Conservation (phyloP, 2,888 invertebrate species). For the Cephus sareptanus region DNA sequence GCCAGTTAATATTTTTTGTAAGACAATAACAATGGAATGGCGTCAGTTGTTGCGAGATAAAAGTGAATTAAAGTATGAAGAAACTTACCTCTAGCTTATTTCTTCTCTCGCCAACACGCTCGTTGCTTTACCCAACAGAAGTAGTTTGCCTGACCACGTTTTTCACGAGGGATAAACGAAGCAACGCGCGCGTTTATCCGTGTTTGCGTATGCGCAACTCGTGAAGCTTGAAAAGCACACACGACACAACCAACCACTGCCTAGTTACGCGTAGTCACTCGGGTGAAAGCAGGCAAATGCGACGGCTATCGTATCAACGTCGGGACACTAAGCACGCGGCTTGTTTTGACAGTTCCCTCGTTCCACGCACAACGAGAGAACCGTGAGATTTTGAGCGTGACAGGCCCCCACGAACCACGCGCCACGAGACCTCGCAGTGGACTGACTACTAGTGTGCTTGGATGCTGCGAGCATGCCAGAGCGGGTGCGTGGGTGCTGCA, state of each 20-base stretch:
- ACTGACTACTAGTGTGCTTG: conserved; percentile 30
- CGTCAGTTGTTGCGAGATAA: neutral
- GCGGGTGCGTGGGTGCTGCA: conserved; percentile 3
- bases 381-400: neutral
- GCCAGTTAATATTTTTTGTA: neutral
- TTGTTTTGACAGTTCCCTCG: conserved; percentile 5
- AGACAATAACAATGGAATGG: neutral
- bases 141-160: neutral
- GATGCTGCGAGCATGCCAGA: conserved; percentile 36
- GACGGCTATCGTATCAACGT: neutral
- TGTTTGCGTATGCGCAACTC: neutral
- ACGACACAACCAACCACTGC: neutral
- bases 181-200: neutral
- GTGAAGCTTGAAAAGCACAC: neutral
- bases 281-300: neutral
- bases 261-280: neutral
- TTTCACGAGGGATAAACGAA: neutral
- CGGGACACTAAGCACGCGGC: neutral
- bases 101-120: neutral
- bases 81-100: neutral
- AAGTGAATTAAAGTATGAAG: neutral
- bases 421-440: conserved; percentile 35
- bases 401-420: conserved; percentile 8
- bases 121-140: neutral
- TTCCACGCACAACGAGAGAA: neutral